These are phyloP conservation scores for Nymphalis io DNA, from an alignment of 1,140 invertebrate species.

Conservation along the genomic window DNA sequence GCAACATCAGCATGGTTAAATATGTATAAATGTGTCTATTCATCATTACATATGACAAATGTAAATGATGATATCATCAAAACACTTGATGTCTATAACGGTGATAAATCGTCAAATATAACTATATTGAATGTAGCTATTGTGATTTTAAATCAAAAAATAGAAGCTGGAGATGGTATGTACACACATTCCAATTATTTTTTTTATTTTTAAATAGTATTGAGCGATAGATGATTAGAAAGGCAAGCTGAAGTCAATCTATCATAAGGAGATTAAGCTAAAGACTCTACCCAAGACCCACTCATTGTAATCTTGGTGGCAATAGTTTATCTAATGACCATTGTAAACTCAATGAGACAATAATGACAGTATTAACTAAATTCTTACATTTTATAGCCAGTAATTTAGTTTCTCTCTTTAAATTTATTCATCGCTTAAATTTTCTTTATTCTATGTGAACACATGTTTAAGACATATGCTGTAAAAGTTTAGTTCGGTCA, in stretches of 20 bases:
- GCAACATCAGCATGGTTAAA: constrained; percentile 46
- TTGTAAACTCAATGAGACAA: constrained; percentile 72
- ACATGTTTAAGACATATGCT: constrained; percentile 10
- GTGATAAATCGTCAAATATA: constrained; percentile 14
- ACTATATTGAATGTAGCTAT: constrained; percentile 31
- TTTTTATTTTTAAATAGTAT: not conserved
- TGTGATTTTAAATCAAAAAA: constrained; percentile 43
- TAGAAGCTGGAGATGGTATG: constrained; percentile 28
- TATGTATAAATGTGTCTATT: constrained; percentile 41
- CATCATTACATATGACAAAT: constrained; percentile 25
- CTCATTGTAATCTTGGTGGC: constrained; percentile 75
- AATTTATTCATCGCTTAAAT: not conserved
- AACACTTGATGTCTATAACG: constrained; percentile 26
- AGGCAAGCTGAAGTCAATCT: constrained; percentile 59
- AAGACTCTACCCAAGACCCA: constrained; percentile 59
- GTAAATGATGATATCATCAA: constrained; percentile 40
- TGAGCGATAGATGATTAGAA: constrained; percentile 69
- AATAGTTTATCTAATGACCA: constrained; percentile 55
- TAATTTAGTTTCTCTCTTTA: constrained; percentile 5
- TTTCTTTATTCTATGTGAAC: not conserved
- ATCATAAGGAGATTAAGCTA: constrained; percentile 42
- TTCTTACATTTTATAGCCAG: constrained; percentile 40
- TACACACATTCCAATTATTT: not conserved
- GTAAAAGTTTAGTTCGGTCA: constrained; percentile 40
- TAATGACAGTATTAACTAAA: constrained; percentile 40